Base-by-base conservation (phyloP, 2,888 invertebrate genomes). In the Euphydryas editha region DNA sequence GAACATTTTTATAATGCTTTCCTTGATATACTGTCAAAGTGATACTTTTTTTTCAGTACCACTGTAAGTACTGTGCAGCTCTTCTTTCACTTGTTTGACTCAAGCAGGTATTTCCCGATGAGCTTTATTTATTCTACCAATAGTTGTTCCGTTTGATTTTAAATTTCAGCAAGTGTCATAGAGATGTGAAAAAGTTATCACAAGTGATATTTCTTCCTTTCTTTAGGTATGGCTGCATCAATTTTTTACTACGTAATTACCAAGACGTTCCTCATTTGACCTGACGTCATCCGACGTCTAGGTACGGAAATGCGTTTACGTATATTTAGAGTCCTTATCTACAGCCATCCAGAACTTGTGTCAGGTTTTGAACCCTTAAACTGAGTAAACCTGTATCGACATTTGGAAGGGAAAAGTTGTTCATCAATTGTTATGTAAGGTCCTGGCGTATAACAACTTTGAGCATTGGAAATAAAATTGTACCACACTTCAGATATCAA, bases 1-100 rank as follows among this genome's bases (percentile, higher is more conserved):
- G 47, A 62, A 59, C 67, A 46, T 67, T 63, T 67, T 67, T 67
- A 58, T 63, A 63, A 39, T 57, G 62, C 59, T 67, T 67, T 42
- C 49, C 57, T 42, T 65, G 57, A 47, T 65, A 65, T 54, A 65
- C 57, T 42, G 57, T 67, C 62, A 67, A 62, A 58, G 55, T 36
- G 11, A 36, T 56, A 56, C 36, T 36, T 36, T 37, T 17, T 56
- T 36, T 56, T 56, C 36, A 56, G 36, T 62, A 62, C 20, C 55
- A 62, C 44, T 21, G 24, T n/a, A n/a, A n/a, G n/a, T 55, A 42
- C 57, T 62, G 55, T 62, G 56, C 46, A 62, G 46, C 20, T 62
- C 62, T 57, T 57, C 55, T 57, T 57, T 62, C 24, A n/a, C 58
- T 20, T 47, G 56, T 36, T 56, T 56, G 7, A 56, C 37, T 11